These are phyloP conservation scores for Pollenia amentaria DNA, from an alignment of 2,888 invertebrate species.

Conservation along the genomic window DNA sequence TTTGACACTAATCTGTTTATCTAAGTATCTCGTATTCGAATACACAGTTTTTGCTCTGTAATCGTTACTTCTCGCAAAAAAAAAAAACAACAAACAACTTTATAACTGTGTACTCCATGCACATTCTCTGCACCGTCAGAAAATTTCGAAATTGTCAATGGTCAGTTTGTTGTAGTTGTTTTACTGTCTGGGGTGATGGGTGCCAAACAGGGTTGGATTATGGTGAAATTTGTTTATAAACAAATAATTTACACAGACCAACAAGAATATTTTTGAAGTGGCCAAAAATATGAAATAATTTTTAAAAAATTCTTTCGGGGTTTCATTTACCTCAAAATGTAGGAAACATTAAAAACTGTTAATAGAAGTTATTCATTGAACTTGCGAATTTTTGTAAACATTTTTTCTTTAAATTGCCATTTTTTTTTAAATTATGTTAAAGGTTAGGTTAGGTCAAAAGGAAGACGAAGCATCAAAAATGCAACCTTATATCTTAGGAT, in stretches of 20 bases:
- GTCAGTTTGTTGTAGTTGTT: conserved; percentile 42
- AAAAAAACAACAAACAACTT: neutral
- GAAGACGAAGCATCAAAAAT: too few species aligned
- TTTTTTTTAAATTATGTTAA: too few species aligned
- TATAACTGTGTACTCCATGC: neutral
- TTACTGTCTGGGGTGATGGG: neutral
- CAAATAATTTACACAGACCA: conserved; percentile 5
- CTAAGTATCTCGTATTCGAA: neutral
- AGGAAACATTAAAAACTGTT: too few species aligned
- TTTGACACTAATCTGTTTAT: conserved; percentile 42
- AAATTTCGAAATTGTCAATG: conserved; percentile 38
- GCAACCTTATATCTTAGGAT: too few species aligned
- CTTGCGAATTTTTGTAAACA: too few species aligned
- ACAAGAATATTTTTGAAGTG: too few species aligned
- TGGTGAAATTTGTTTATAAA: conserved; percentile 26
- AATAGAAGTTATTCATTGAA: too few species aligned
- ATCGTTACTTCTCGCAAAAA: neutral
- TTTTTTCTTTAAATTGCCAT: too few species aligned
- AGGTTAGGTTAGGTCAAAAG: too few species aligned
- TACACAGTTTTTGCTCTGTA: neutral
- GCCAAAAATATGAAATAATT: too few species aligned
- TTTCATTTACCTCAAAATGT: too few species aligned
- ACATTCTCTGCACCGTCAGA: conserved; percentile 6
- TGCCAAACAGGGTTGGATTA: neutral
- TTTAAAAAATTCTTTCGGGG: too few species aligned